Evolutionary conservation across 2,113 vertebrate genomes (phyloP).

Genomic region (Pluvialis apricaria): DNA sequence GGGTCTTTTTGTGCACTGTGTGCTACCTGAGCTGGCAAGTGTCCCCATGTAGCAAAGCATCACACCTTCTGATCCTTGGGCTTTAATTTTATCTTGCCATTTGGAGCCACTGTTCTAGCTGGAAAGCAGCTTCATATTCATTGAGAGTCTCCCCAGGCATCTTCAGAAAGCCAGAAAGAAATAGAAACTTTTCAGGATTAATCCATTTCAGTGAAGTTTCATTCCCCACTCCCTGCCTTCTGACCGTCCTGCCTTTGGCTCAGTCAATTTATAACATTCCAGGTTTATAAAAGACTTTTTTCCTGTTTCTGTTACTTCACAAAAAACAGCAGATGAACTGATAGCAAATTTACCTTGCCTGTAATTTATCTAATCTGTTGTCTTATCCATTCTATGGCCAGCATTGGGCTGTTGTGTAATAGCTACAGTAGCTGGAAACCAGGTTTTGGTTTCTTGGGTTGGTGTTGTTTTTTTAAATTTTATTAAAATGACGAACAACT

Average conservation of each 20-base stretch:
- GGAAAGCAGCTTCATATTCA: background rate
- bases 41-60: background rate
- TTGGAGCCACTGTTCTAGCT: background rate
- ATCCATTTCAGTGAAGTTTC: background rate
- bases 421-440: background rate
- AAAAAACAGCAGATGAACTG: background rate
- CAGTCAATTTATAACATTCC: background rate
- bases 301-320: background rate
- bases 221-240: rapidly evolving
- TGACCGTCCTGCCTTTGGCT: background rate
- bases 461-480: background rate
- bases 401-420: background rate
- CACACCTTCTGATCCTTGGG: background rate
- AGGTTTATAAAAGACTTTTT: background rate
- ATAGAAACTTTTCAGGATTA: background rate
- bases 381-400: background rate
- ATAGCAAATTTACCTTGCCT: background rate
- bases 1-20: background rate
- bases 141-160: background rate
- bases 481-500: background rate
- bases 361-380: background rate
- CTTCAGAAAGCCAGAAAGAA: background rate
- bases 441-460: background rate
- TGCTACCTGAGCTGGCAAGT: background rate
- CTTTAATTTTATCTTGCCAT: background rate